Evolutionary conservation across 2,113 vertebrate species (phyloP), one percentile per base, ranked within the genome.

Genomic region (Tetraodon nigroviridis): DNA sequence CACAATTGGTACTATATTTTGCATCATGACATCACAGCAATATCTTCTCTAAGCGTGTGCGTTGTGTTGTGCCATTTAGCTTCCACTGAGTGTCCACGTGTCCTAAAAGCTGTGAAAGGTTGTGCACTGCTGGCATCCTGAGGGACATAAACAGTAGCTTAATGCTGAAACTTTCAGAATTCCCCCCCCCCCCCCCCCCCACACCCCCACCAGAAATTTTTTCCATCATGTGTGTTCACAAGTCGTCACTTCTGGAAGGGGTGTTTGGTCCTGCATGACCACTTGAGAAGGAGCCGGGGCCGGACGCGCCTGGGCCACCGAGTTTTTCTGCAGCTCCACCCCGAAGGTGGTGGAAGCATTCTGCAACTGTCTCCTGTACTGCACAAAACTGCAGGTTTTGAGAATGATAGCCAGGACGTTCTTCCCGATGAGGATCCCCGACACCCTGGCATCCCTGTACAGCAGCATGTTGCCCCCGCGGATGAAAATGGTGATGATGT

Each of bases 341-440:
- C 84, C 88, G 1, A 90, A 91, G 4, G 81, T 67, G 0, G 87
- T 81, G 1, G 89, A 85, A 47, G 88, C 78, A 0, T 76, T 90
- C 57, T 86, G 89, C 58, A 90, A 69, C 71, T 91, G 90, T 76
- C 75, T 89, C 65, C 84, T 76, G 73, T 92, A 92, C 82, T 91
- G 90, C 51, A 89, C 90, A 20, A 92, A 92, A 79, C 89, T 92
- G 83, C 89, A 90, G 49, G 81, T 90, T 82, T 91, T 92, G 74
- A 92, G 71, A 52, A 89, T 82, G 54, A 92, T 89, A 51, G 91
- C 91, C 54, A 92, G 70, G 29, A 92, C 58, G 72, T 92, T 92
- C 78, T 92, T 92, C 2, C 90, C 91, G 69, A 92, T 89, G 14
- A 92, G 75, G 58, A 92, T 90, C 19, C 87, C 90, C 0, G 90